Evolutionary conservation across 2,888 invertebrate species (phyloP), one percentile per base, ranked within the genome.

Genomic region (Sesamia inferens): DNA sequence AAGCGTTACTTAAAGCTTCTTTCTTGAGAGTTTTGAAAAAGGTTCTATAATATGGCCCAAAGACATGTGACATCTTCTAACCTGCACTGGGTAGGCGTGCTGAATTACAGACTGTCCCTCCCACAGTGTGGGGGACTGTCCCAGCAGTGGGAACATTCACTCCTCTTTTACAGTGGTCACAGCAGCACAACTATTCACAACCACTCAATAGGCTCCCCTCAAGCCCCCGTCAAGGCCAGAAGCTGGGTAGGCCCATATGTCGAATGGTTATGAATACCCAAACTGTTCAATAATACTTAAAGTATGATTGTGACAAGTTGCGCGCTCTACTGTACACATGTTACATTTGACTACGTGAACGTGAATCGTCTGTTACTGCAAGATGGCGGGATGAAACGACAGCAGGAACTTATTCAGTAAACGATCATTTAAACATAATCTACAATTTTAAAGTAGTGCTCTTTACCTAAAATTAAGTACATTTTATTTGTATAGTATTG

Each of bases 291-390:
- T n/a, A n/a, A 51, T 58, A 51, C 51, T 71, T 16, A 51, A 19
- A 10, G 6, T 13, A 5, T n/a, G 22, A n/a, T 69, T 6, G 62
- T 70, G 42, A 71, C 68, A 78, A 82, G 68, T 51, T 65, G 78
- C 47, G 58, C 19, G 44, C 13, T 55, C 16, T 13, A 82, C 76
- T 55, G 51, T 58, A 62, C 14, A 44, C 24, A 48, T 44, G 51
- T 55, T 55, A 55, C 8, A 39, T 22, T 69, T 66, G n/a, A 22
- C 68, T 80, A 78, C 59, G 62, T 47, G 68, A 44, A 78, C 59
- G 62, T 47, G 68, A 44, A 63, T 73, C 83, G 72, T 79, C 66
- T 68, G 63, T 76, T 44, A 57, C 62, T 59, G 61, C 31, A 48
- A 61, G 22, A 39, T 47, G 54, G n/a, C 51, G 57, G 51, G 8